Evolutionary conservation across 2,113 vertebrate species (phyloP), one percentile per base, ranked within the genome.

Genomic region (Aspiorhynchus laticeps): DNA sequence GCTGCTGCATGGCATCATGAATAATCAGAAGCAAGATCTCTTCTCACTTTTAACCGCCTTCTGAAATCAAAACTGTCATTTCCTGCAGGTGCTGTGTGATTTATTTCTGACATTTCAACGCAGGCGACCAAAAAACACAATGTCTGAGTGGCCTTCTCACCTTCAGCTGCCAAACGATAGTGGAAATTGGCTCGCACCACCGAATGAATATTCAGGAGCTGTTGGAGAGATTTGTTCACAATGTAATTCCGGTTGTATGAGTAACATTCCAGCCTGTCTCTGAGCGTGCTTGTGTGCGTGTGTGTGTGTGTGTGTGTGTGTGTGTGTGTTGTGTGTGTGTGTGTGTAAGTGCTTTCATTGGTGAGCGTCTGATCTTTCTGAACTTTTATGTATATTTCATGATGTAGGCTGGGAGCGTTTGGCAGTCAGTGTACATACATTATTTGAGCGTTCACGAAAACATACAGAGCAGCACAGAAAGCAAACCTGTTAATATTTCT

Each of bases 341-440:
- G 63, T 69, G 63, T 71, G 0, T 83, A 4, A 15, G 56, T 26
- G 48, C 9, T 43, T 73, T 7, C 19, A 33, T 26, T 51, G 31
- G 46, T 28, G 77, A 19, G 51, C 5, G 28, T 80, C 71, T 80
- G 63, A 61, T 76, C 36, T 71, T 80, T 65, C 75, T 28, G 21
- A 80, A 67, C 76, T 48, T 88, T 69, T 80, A 75, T 90, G 80
- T 87, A 89, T 87, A 89, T 89, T 89, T 89, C 38, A 89, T 83
- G 84, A 85, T 85, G n/a, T 67, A 83, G 61, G 33, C 38, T 85
- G 79, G 61, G 28, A 78, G 61, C 76, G 41, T 21, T 86, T 87
- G 83, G 86, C 88, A 86, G 84, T 65, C 77, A 71, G 71, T 41
- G 71, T 38, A 79, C 56, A 75, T 26, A 28, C 38, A 71, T 86